Evolutionary conservation across 1,140 invertebrate genomes (phyloP), one percentile per base, ranked within the genome.

Genomic region (Neocloeon triangulifer): DNA sequence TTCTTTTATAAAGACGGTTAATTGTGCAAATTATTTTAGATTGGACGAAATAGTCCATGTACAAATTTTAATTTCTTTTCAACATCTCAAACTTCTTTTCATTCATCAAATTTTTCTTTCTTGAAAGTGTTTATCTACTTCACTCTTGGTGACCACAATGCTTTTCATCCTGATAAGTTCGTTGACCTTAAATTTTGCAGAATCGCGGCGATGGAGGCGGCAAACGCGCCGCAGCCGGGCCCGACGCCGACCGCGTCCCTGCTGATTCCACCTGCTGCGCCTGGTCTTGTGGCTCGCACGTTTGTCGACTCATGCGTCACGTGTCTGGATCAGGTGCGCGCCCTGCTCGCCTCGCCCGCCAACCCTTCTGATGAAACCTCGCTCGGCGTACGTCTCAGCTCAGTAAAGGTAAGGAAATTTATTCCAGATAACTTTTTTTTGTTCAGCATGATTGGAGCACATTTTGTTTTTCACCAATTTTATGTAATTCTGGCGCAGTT

Each of bases 311-410:
- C 18, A 28, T 30, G 6, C 19, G 47, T 47, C 37, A 49, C 44
- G 29, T 56, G 51, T 52, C 44, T 55, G 3, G 27, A 48, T 35
- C 52, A 57, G 34, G 51, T 52, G 6, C 61, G 66, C 41, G 52
- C 61, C 25, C 52, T 74, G 32, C 44, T 75, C 36, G 49, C 55
- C 30, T 66, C 66, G 19, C 58, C 57, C 34, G 61, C 66, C 15
- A 68, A 69, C 53, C 63, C 71, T 14, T 66, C 69, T 6, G 70
- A 75, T 45, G 59, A 64, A 36, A 63, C 64, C 6, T 66, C 61
- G n/a, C 52, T 70, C 34, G 56, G 61, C 17, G 62, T 68, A 13
- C 52, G 66, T 35, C 48, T 66, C 23, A 65, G 59, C 27, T 55
- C 66, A 38, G 63, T 76, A 23, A 72, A 70, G 59, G 73, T 74